These are phyloP conservation scores for Dinocampus coccinellae DNA, from an alignment of 2,888 invertebrate genomes.

Conservation along the genomic window DNA sequence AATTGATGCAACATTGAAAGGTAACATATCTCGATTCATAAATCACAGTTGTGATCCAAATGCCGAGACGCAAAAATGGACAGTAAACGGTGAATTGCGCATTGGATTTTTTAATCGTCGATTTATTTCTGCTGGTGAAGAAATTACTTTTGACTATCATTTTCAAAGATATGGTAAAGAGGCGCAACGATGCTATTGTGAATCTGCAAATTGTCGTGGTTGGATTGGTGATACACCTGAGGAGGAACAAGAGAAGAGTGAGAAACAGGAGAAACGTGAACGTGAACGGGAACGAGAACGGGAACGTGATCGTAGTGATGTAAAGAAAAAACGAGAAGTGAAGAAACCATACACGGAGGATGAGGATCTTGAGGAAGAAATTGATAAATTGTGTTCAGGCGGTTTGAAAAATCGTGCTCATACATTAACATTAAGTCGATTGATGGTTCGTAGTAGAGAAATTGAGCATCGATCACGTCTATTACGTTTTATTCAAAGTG, in stretches of 20 bases:
- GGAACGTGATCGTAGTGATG: conserved; percentile 58
- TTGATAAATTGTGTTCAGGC: conserved; percentile 81
- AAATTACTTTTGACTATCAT: conserved; percentile 98
- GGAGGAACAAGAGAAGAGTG: conserved; percentile 75
- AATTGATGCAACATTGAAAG: conserved; percentile 96
- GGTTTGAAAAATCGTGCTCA: conserved; percentile 92
- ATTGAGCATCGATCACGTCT: conserved; percentile 81
- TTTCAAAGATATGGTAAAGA: conserved; percentile 97
- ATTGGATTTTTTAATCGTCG: conserved; percentile 97
- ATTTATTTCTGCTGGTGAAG: conserved; percentile 87
- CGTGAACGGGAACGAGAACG: conserved; percentile 46
- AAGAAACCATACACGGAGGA: conserved; percentile 68
- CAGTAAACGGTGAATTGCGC: conserved; percentile 90
- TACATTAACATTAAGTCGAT: conserved; percentile 88
- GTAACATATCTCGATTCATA: conserved; percentile 96
- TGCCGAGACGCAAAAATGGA: conserved; percentile 98
- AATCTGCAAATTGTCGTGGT: conserved; percentile 89
- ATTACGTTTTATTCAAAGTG: conserved; percentile 82
- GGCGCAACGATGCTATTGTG: conserved; percentile 96
- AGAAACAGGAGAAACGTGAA: conserved; percentile 70
- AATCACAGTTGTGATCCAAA: conserved; percentile 99
- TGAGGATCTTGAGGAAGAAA: conserved; percentile 88
- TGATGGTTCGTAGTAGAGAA: conserved; percentile 93
- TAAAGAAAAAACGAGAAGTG: conserved; percentile 60
- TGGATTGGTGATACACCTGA: conserved; percentile 95